phyloP scores from a whole-genome alignment of 1,140 invertebrate genomes.

The Eufriesea mexicana region DNA sequence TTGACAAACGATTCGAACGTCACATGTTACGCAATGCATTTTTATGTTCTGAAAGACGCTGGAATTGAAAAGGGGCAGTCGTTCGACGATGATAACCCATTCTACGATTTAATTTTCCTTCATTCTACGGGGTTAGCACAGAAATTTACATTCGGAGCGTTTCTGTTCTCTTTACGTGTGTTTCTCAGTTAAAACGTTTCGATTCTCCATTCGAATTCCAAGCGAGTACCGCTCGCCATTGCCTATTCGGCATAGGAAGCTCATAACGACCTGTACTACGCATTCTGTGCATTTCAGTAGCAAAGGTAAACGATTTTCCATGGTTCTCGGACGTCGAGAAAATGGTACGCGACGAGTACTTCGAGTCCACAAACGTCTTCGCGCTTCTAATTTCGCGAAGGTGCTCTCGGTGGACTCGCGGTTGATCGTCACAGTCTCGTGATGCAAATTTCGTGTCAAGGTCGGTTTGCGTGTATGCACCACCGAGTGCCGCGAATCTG shows the following conservation, averaged over 20 bases:
- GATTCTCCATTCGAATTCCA: too few species aligned
- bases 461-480: constrained; percentile 60
- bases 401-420: constrained; percentile 13
- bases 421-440: constrained; percentile 6
- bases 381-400: constrained; percentile 47
- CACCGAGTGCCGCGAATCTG: constrained; percentile 55
- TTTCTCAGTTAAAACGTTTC: too few species aligned
- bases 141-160: too few species aligned
- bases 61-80: background rate
- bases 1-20: background rate
- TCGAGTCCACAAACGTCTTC: background rate
- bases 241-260: too few species aligned
- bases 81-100: background rate
- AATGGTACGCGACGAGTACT: background rate
- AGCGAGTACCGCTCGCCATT: too few species aligned
- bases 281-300: too few species aligned
- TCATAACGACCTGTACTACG: too few species aligned
- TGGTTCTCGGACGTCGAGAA: too few species aligned
- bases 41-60: too few species aligned
- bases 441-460: constrained; percentile 68
- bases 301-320: background rate
- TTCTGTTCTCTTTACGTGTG: too few species aligned
- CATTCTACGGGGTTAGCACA: too few species aligned
- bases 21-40: background rate
- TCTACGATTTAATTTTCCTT: background rate